These are phyloP conservation scores for Drosophila antonietae DNA, from an alignment of 2,888 invertebrate species.

Conservation along the genomic window DNA sequence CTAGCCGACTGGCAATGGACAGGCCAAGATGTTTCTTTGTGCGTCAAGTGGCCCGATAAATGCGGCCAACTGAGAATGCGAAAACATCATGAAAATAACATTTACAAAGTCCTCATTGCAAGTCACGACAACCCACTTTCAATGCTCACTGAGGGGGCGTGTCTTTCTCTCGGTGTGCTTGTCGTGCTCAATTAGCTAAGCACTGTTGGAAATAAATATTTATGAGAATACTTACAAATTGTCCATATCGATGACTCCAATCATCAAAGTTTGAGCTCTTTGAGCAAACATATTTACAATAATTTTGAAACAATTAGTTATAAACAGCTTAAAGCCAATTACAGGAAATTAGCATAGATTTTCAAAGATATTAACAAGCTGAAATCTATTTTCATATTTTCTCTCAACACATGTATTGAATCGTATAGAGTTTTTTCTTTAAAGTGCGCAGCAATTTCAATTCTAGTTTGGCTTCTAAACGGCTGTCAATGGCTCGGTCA, in stretches of 20 bases:
- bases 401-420: not conserved
- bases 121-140: conserved; percentile 33
- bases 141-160: conserved; percentile 13
- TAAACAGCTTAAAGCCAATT: not conserved
- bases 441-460: not conserved
- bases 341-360: not conserved
- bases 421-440: not conserved
- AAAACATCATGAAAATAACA: conserved; percentile 28
- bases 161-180: conserved; percentile 8
- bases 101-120: conserved; percentile 15
- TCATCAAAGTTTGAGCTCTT: not conserved
- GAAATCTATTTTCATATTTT: not conserved
- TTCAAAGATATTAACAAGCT: conserved; percentile 1
- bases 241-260: conserved; percentile 21
- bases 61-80: conserved; percentile 24
- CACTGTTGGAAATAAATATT: conserved; percentile 7
- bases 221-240: conserved; percentile 36
- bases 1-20: conserved; percentile 9
- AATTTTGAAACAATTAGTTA: conserved; percentile 5
- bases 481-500: conserved; percentile 44
- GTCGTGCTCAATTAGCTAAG: conserved; percentile 36
- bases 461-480: not conserved
- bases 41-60: conserved; percentile 44
- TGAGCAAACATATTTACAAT: not conserved
- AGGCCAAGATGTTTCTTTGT: conserved; percentile 41